Base-by-base conservation (phyloP, 1,140 invertebrate species). In the Procambarus clarkii region DNA sequence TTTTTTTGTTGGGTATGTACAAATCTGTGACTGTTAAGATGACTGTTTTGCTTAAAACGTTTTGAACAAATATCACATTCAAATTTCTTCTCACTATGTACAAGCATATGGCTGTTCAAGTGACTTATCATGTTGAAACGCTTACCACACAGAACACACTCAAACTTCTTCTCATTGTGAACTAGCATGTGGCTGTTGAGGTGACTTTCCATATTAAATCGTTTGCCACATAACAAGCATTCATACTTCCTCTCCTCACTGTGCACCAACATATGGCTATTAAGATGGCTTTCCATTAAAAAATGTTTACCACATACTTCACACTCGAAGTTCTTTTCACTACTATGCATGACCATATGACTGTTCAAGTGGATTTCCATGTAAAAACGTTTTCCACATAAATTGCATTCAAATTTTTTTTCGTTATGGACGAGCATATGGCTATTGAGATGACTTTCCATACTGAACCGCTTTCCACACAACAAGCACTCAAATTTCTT, bases 61-160 rank as follows among this genome's bases (percentile, higher is more conserved):
- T 81, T 80, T 44, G 79, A 79, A 83, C 87, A 89, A 7, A 89
- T 82, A 50, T 89, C 87, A 76, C 87, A 89, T 46, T 89, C 79
- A 82, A 82, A 89, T 34, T 82, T 89, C 60, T 89, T 89, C 80
- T 86, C 92, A 50, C 79, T 84, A 94, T 99, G 98, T 78, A 99
- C 98, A 86, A 97, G 95, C 93, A 97, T 97, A 94, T 99, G 98
- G 48, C 98, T 95, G 0, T 98, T 98, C 69, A 98, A 94, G 94
- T 99, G 98, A 94, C 98, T 98, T 94, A 98, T 98, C 92, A 98
- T 95, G 0, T 98, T 98, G 93, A 99, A 99, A 0, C 97, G 97
- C 94, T 98, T 98, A 0, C 97, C 97, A 93, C 98, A 98, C 77
- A 96, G 96, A 81, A 98, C 97, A 94, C 98, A 98, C 93, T 97